Percentiles rank a stretch among this genome's conserved stretches.
Conservation (phyloP, 2,888 invertebrate genomes). For the Eubasilissa splendida region DNA sequence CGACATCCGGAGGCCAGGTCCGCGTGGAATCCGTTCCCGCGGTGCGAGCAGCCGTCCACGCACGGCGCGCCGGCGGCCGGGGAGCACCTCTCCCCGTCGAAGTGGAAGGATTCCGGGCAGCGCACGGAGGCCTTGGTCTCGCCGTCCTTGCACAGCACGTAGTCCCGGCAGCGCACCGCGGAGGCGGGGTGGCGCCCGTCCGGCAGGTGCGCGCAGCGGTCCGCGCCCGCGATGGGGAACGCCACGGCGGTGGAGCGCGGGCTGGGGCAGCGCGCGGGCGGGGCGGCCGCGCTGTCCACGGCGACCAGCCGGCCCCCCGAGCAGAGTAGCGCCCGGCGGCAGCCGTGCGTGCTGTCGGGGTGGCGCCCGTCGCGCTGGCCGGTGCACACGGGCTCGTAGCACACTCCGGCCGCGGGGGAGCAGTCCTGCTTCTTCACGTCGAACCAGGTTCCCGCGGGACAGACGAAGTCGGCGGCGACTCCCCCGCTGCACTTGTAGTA, state of each 20-base stretch:
- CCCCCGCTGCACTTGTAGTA: conserved; percentile 75
- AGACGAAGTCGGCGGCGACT: conserved; percentile 68
- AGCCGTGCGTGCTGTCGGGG: conserved; percentile 74
- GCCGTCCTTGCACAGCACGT: conserved; percentile 52
- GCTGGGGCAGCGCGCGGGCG: conserved; percentile 59
- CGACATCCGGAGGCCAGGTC: conserved; percentile 72
- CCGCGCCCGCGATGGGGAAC: conserved; percentile 71
- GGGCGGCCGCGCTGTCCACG: conserved; percentile 64
- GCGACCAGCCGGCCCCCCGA: conserved; percentile 67
- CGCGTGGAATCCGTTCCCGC: conserved; percentile 73
- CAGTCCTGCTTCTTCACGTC: conserved; percentile 72
- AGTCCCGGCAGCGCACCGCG: conserved; percentile 50
- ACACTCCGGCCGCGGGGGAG: conserved; percentile 71
- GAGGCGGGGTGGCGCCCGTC: conserved; percentile 54
- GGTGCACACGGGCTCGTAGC: conserved; percentile 75
- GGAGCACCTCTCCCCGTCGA: conserved; percentile 54
- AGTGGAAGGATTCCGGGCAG: conserved; percentile 49
- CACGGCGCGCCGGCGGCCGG: conserved; percentile 60
- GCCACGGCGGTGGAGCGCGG: conserved; percentile 67
- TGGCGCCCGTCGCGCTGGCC: conserved; percentile 74
- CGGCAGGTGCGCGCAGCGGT: conserved; percentile 66
- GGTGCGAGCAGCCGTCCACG: conserved; percentile 70
- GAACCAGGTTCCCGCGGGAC: conserved; percentile 73
- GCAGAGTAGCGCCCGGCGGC: conserved; percentile 71
- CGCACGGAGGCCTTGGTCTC: conserved; percentile 51